Evolutionary conservation across 2,888 invertebrate species (phyloP).

Genomic region (Ormyrus labotus): DNA sequence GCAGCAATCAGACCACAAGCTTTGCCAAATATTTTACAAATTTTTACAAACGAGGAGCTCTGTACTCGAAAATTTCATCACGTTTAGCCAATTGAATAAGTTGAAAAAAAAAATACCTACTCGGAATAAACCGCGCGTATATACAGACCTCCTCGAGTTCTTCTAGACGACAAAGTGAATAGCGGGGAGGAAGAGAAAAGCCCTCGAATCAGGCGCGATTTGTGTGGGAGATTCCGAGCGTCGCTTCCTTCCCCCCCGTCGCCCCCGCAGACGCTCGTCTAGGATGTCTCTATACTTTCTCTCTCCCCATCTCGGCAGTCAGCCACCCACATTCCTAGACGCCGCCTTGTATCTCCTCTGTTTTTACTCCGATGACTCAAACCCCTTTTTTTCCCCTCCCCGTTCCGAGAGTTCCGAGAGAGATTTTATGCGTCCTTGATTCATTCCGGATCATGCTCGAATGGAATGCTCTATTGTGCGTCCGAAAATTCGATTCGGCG

Average conservation of each 20-base stretch:
- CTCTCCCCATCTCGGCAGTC: neutral
- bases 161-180: neutral
- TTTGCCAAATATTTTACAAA: no score
- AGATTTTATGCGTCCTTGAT: neutral
- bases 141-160: no score
- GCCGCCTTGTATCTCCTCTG: neutral
- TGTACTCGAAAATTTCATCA: no score
- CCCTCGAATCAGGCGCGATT: constrained; percentile 29
- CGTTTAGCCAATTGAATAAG: no score
- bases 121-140: no score
- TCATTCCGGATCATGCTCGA: neutral
- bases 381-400: neutral
- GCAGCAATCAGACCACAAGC: no score
- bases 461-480: neutral
- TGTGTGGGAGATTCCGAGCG: constrained; percentile 1
- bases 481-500: neutral
- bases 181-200: neutral
- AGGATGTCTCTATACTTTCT: neutral
- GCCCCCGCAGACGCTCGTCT: no score
- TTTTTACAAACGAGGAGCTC: no score
- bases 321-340: neutral
- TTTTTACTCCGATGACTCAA: neutral
- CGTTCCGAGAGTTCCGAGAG: neutral
- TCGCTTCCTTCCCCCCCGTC: neutral
- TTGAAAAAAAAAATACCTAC: no score